Conservation (phyloP, 1,140 invertebrate genomes). For the Drosophila rufa region DNA sequence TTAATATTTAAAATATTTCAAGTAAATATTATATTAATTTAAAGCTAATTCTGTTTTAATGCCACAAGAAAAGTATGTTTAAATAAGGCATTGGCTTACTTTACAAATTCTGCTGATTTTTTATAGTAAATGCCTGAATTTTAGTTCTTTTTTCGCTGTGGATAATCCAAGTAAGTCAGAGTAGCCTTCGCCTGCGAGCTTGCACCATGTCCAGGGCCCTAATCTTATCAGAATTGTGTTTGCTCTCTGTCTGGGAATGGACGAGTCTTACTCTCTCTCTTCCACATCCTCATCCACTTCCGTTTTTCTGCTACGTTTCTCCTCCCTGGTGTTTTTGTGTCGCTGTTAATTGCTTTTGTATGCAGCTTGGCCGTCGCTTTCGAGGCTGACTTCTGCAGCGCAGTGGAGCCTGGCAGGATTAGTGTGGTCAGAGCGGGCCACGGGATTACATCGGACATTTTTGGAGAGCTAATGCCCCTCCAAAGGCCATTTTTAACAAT, state of each 20-base stretch:
- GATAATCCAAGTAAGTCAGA: background rate
- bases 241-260: conserved; percentile 33
- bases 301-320: background rate
- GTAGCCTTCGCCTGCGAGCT: conserved; percentile 8
- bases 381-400: conserved; percentile 19
- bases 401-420: background rate
- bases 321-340: conserved; percentile 16
- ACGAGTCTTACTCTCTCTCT: background rate
- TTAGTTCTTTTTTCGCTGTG: background rate
- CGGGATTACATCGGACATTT: background rate
- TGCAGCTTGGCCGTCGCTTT: conserved; percentile 27
- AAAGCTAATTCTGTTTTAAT: too few relatives aligned
- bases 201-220: conserved; percentile 5
- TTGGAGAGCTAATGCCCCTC: background rate
- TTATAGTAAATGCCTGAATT: too few relatives aligned
- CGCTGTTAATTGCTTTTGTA: conserved; percentile 72
- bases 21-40: too few relatives aligned
- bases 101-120: too few relatives aligned
- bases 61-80: too few relatives aligned
- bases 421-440: background rate
- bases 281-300: background rate
- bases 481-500: background rate
- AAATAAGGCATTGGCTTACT: too few relatives aligned
- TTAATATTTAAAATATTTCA: too few relatives aligned
- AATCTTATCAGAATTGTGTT: conserved; percentile 44